A percentile compares a stretch with the other conserved stretches of the same genome.
phyloP scores from a whole-genome alignment of 2,797 vertebrate genomes.

The Sebastes reedi region DNA sequence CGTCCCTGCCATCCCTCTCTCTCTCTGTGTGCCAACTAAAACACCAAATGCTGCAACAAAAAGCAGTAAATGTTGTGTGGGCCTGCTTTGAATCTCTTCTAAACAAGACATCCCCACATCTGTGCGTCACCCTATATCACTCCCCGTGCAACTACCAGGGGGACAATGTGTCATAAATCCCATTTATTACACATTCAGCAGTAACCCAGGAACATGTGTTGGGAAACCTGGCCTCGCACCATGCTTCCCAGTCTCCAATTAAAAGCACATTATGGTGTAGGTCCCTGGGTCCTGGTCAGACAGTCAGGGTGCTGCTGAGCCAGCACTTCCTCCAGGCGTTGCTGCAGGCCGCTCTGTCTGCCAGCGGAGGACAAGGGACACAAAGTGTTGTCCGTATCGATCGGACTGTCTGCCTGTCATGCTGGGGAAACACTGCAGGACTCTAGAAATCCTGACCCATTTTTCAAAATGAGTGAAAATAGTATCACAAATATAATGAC shows the following conservation, averaged over 20 bases:
- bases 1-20: not conserved
- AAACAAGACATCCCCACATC: conserved; percentile 53
- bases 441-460: not conserved
- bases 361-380: conserved; percentile 28
- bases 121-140: conserved; percentile 62
- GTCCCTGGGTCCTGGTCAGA: conserved; percentile 67
- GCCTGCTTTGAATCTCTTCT: conserved; percentile 14
- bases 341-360: conserved; percentile 56
- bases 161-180: conserved; percentile 63
- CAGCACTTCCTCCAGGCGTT: conserved; percentile 56
- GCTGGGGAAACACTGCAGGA: not conserved
- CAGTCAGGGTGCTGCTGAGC: conserved; percentile 36
- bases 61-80: conserved; percentile 8
- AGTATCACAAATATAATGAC: not conserved
- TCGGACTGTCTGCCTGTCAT: conserved; percentile 18
- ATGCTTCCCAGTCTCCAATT: conserved; percentile 55
- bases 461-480: not conserved
- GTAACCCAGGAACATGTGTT: conserved; percentile 67
- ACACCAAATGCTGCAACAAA: conserved; percentile 3
- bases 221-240: conserved; percentile 61
- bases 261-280: conserved; percentile 66
- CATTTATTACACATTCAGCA: conserved; percentile 69
- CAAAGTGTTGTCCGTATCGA: conserved; percentile 27
- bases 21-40: not conserved
- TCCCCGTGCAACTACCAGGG: conserved; percentile 50